Evolutionary conservation across 2,888 invertebrate genomes (phyloP).

Genomic region (Philaethria dido): DNA sequence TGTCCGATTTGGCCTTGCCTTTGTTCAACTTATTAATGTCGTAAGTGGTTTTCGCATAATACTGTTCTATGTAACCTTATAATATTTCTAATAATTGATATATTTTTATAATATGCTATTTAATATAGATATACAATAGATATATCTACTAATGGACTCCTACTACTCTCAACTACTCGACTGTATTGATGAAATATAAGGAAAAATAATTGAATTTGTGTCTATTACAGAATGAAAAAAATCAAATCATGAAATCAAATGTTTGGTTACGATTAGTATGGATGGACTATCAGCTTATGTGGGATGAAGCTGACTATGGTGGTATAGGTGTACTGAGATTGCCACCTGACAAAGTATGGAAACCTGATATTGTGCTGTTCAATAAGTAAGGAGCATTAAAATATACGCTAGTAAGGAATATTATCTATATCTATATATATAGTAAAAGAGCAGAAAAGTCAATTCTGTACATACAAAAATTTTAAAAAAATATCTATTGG

Average conservation of each 20-base stretch:
- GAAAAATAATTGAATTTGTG: conserved; percentile 27
- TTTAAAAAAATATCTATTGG: too few species aligned
- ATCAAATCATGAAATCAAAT: conserved; percentile 99
- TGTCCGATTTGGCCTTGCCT: conserved; percentile 97
- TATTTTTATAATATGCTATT: not conserved
- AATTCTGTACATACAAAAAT: too few species aligned
- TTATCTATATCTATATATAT: too few species aligned
- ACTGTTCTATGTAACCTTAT: not conserved
- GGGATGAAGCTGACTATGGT: conserved; percentile 98
- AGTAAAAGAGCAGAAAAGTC: too few species aligned
- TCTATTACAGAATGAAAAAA: conserved; percentile 95
- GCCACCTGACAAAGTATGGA: conserved; percentile 99
- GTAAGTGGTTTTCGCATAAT: conserved; percentile 84
- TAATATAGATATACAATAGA: too few species aligned
- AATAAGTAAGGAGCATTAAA: conserved; percentile 91
- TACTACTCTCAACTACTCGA: too few species aligned
- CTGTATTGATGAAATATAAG: not conserved
- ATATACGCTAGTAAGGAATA: too few species aligned
- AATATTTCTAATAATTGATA: too few species aligned
- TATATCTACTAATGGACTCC: too few species aligned
- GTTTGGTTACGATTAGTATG: conserved; percentile 98
- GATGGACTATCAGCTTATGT: conserved; percentile 98
- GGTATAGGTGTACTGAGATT: conserved; percentile 96
- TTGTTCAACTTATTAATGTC: conserved; percentile 99
- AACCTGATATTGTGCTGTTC: conserved; percentile 98